A percentile compares a stretch with the other conserved stretches of the same genome.
These are phyloP conservation scores for Prochilodus magdalenae DNA, from an alignment of 2,113 vertebrate genomes.

Conservation along the genomic window DNA sequence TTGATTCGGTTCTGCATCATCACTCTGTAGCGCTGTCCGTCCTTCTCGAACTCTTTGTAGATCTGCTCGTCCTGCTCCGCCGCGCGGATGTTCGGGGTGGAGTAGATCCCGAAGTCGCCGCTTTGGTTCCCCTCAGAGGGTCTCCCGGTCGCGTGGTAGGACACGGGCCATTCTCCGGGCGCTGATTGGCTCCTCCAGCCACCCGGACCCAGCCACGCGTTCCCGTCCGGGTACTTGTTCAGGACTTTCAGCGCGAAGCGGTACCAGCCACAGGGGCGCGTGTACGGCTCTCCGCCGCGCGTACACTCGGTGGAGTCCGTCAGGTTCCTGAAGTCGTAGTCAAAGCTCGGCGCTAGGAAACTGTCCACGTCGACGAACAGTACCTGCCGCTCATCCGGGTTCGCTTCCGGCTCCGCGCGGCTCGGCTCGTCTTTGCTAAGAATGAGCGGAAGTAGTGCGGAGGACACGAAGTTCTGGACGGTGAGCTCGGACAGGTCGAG, in stretches of 20 bases:
- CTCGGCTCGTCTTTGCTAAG: neutral
- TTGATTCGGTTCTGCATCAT: conserved; percentile 76
- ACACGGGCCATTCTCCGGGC: conserved; percentile 71
- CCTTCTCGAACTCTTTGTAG: conserved; percentile 60
- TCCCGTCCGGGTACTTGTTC: conserved; percentile 57
- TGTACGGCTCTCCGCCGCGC: conserved; percentile 67
- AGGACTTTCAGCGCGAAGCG: conserved; percentile 64
- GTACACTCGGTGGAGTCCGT: neutral
- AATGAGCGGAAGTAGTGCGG: neutral
- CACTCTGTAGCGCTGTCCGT: conserved; percentile 65
- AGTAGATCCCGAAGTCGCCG: conserved; percentile 48
- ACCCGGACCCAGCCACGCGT: conserved; percentile 64
- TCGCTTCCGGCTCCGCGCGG: neutral
- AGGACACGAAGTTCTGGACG: neutral
- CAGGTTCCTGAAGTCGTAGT: conserved; percentile 41
- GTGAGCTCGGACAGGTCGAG: neutral
- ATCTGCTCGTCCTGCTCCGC: conserved; percentile 11
- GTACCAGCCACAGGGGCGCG: conserved; percentile 69
- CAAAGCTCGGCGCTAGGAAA: conserved; percentile 39
- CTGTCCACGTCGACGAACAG: conserved; percentile 44
- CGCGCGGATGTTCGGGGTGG: conserved; percentile 24
- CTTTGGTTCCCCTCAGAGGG: neutral
- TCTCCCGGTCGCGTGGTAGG: conserved; percentile 63
- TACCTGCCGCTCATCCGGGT: neutral
- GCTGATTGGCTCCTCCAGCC: conserved; percentile 10